Percentiles rank a stretch among this genome's conserved stretches.
These are phyloP conservation scores for Patella vulgata DNA, from an alignment of 1,140 invertebrate genomes.

Conservation along the genomic window DNA sequence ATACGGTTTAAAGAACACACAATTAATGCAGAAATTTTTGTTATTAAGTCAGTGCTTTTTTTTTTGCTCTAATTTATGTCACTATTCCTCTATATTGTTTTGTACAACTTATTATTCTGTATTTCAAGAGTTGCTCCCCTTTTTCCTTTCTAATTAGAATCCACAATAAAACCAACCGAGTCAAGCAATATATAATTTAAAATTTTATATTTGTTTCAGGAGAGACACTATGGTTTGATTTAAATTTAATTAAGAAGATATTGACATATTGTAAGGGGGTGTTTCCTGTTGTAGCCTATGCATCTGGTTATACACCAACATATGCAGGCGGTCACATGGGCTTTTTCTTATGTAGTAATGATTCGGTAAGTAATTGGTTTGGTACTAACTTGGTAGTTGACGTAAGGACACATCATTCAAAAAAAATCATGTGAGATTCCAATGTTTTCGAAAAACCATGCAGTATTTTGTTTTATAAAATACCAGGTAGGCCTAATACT, in stretches of 20 bases:
- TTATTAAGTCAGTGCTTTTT: background rate
- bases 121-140: too few species aligned
- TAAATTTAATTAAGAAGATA: slow-evolving; percentile 80
- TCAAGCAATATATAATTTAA: too few species aligned
- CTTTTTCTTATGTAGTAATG: slow-evolving; percentile 82
- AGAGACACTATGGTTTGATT: slow-evolving; percentile 89
- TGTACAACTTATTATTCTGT: too few species aligned
- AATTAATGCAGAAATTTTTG: too few species aligned
- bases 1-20: too few species aligned
- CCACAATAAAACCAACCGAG: too few species aligned
- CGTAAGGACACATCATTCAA: too few species aligned
- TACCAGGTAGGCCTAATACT: background rate
- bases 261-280: slow-evolving; percentile 77
- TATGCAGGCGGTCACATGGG: slow-evolving; percentile 97
- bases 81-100: too few species aligned
- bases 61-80: too few species aligned
- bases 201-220: too few species aligned
- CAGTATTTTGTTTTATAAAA: background rate
- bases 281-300: slow-evolving; percentile 84
- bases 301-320: slow-evolving; percentile 85
- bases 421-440: too few species aligned
- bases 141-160: too few species aligned
- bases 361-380: slow-evolving; percentile 66
- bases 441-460: background rate
- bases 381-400: background rate